Conservation (phyloP, 2,888 invertebrate genomes). For the Agonopterix subpropinquella region DNA sequence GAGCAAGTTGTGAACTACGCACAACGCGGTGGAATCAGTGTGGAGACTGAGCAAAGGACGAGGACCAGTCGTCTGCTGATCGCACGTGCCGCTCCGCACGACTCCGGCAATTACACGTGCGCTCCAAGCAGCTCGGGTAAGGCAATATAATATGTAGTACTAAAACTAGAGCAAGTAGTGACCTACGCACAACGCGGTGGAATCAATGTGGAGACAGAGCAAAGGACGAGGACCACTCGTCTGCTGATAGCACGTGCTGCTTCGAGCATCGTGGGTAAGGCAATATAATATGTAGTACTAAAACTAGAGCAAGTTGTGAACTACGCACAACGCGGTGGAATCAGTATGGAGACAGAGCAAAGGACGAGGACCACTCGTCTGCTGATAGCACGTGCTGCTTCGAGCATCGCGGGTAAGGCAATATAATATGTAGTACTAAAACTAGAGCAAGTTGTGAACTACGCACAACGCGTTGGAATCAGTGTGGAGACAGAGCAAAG, state of each 20-base stretch:
- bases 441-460: no score
- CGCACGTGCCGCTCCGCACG: conserved; percentile 87
- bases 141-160: not conserved
- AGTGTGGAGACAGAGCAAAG: conserved; percentile 91
- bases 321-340: conserved; percentile 85
- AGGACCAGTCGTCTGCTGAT: conserved; percentile 90
- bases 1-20: conserved; percentile 90
- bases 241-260: conserved; percentile 88
- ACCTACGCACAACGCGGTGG: conserved; percentile 91
- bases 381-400: conserved; percentile 87
- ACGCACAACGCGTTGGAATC: conserved; percentile 87
- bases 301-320: no score
- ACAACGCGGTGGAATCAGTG: conserved; percentile 89
- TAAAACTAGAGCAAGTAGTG: conserved; percentile 79
- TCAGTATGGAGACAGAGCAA: conserved; percentile 91
- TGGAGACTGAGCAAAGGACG: conserved; percentile 90
- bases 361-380: conserved; percentile 78
- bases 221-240: conserved; percentile 77
- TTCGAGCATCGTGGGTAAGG: conserved; percentile 84
- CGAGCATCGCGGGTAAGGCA: conserved; percentile 81
- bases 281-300: no score
- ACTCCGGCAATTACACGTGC: conserved; percentile 94
- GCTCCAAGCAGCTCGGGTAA: conserved; percentile 86
- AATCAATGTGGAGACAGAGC: conserved; percentile 91
- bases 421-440: no score